Base-by-base conservation (phyloP, 1,140 invertebrate genomes). In the Nymphalis io region DNA sequence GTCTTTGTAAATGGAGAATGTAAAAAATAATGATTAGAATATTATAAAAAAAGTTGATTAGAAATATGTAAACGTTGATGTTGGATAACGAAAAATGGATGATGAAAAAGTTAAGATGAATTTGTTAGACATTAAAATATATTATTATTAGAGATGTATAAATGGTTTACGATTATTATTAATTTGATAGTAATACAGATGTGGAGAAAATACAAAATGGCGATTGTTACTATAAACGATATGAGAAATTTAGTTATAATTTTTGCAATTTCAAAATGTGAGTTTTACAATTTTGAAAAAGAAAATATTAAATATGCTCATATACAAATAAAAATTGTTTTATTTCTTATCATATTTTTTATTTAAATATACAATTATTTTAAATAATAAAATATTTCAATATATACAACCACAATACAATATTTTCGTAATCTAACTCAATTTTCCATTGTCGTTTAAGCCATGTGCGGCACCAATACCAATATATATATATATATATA, bases 221-320 rank as follows among this genome's bases (percentile, higher is more conserved):
- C 87, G 85, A 87, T 90, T 91, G 87, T 91, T 91, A 91, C 84
- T 91, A 89, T 88, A 88, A 85, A 88, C 86, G 87, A 88, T 89
- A 91, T 89, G 87, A 90, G 87, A 91, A 51, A 89, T 90, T 90
- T 90, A 91, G 89, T 90, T 89, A 89, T 91, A 91, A 91, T 90
- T 91, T 69, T 91, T 91, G 89, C 88, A 91, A 87, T 90, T 91
- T 91, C 89, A 91, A 91, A 91, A 90, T 91, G 89, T 91, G 89
- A 89, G 89, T 91, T 91, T 91, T 91, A 91, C 89, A 91, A 91
- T 91, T 91, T 91, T 91, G 87, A 91, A 91, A 87, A 89, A 86
- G 86, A 90, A 90, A 88, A 90, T 89, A 91, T 91, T 89, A 90
- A 91, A 91, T 90, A 91, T 90, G 89, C 89, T 91, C 89, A 90